A percentile compares a stretch with the other conserved stretches of the same genome.
phyloP scores from a whole-genome alignment of 2,113 vertebrate species.

The Urocitellus parryii region DNA sequence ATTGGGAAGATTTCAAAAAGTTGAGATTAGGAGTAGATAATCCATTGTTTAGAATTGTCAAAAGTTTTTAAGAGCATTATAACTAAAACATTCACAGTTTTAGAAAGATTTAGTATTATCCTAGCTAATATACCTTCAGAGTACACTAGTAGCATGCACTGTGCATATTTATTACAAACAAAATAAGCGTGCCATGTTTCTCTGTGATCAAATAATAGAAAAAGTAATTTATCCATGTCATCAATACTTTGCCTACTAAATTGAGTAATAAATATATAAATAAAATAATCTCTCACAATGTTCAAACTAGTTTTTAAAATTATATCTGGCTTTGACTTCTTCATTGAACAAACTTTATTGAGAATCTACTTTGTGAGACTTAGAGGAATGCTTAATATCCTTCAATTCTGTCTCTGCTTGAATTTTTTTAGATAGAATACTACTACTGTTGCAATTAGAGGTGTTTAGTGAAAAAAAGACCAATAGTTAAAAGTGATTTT shows the following conservation, averaged over 20 bases:
- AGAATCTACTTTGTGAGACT: not conserved
- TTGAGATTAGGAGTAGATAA: not conserved
- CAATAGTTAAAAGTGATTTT: conserved; percentile 17
- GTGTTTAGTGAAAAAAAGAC: not conserved
- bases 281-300: not conserved
- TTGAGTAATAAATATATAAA: conserved; percentile 8
- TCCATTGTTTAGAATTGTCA: conserved; percentile 33
- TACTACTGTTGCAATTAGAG: not conserved
- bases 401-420: not conserved
- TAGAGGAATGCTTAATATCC: not conserved
- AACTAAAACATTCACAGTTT: conserved; percentile 43
- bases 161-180: conserved; percentile 3
- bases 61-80: not conserved
- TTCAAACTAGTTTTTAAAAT: not conserved
- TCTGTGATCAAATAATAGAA: conserved; percentile 49
- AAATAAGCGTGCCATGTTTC: not conserved
- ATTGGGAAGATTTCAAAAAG: conserved; percentile 42
- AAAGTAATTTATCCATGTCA: not conserved
- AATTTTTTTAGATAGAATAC: not conserved
- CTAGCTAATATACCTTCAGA: conserved; percentile 19
- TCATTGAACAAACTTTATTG: not conserved
- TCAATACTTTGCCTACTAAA: not conserved
- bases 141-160: conserved; percentile 1
- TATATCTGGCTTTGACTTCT: conserved; percentile 6
- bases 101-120: conserved; percentile 33